phyloP scores from a whole-genome alignment of 2,113 vertebrate genomes.

The Leptodactylus fuscus region DNA sequence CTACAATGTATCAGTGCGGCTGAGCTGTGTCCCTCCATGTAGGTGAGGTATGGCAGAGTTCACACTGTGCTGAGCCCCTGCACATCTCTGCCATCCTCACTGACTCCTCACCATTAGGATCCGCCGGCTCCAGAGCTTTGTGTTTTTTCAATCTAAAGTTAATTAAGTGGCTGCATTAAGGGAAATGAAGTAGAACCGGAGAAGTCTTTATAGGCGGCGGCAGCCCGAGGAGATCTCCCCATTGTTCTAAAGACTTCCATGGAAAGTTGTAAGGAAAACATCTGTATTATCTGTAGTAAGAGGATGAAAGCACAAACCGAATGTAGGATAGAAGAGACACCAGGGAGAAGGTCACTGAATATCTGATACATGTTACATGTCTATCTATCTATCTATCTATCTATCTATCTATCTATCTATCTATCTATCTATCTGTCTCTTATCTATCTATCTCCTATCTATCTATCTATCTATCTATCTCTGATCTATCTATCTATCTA shows the following conservation, averaged over 20 bases:
- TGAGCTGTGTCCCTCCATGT: not conserved
- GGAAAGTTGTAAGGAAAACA: not conserved
- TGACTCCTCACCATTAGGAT: not conserved
- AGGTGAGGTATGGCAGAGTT: not conserved
- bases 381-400: too few species aligned
- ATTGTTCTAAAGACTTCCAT: not conserved
- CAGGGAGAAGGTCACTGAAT: too few species aligned
- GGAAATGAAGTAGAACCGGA: slow-evolving; percentile 51
- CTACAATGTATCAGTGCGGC: not conserved
- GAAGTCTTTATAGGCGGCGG: slow-evolving; percentile 18
- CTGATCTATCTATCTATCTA: too few species aligned
- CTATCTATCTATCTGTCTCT: too few species aligned
- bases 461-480: too few species aligned
- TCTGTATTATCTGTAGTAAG: not conserved
- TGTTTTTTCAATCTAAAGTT: slow-evolving; percentile 49
- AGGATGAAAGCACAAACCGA: not conserved
- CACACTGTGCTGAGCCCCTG: not conserved
- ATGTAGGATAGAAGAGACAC: too few species aligned
- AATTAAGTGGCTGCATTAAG: slow-evolving; percentile 55
- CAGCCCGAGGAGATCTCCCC: not conserved
- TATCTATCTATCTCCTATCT: too few species aligned
- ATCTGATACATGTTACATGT: too few species aligned
- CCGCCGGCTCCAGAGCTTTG: slow-evolving; percentile 5
- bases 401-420: too few species aligned
- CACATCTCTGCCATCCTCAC: not conserved